Percentiles rank a stretch among this genome's conserved stretches.
Evolutionary conservation across 2,113 vertebrate genomes (phyloP).

Genomic region (rabbit (Oryctolagus cuniculus)): DNA sequence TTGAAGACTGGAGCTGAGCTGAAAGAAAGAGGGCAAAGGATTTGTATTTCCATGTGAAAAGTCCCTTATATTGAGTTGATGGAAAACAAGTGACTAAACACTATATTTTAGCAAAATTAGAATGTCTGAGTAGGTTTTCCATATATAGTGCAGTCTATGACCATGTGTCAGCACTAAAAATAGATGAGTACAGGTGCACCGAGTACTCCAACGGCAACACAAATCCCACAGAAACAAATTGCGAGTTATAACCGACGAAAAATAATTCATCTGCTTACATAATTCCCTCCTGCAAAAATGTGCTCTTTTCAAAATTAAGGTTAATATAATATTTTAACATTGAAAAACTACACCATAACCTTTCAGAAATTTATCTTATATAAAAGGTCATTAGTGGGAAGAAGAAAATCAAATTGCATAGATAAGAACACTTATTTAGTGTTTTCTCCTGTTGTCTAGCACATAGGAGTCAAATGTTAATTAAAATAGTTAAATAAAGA

Average conservation of each 20-base stretch:
- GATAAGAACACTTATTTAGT: conserved; percentile 68
- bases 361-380: conserved; percentile 64
- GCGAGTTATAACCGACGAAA: conserved; percentile 52
- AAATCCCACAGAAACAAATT: conserved; percentile 58
- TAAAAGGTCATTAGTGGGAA: conserved; percentile 61
- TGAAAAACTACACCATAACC: background rate
- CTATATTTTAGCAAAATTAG: conserved; percentile 76
- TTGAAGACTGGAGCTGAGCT: conserved; percentile 56
- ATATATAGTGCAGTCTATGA: conserved; percentile 42
- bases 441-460: conserved; percentile 61
- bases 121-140: conserved; percentile 64
- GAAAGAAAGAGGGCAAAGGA: conserved; percentile 41
- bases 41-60: conserved; percentile 69
- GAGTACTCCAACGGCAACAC: conserved; percentile 15
- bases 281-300: conserved; percentile 14
- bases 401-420: conserved; percentile 61
- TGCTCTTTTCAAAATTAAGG: conserved; percentile 56
- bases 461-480: conserved; percentile 74
- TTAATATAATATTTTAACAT: conserved; percentile 59
- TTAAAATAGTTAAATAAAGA: conserved; percentile 77
- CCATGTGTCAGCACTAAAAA: conserved; percentile 65
- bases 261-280: conserved; percentile 17
- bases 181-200: conserved; percentile 25
- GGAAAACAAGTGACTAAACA: conserved; percentile 75
- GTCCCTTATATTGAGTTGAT: conserved; percentile 57